phyloP scores from a whole-genome alignment of 2,797 vertebrate genomes.

The Premnoplex brunnescens region DNA sequence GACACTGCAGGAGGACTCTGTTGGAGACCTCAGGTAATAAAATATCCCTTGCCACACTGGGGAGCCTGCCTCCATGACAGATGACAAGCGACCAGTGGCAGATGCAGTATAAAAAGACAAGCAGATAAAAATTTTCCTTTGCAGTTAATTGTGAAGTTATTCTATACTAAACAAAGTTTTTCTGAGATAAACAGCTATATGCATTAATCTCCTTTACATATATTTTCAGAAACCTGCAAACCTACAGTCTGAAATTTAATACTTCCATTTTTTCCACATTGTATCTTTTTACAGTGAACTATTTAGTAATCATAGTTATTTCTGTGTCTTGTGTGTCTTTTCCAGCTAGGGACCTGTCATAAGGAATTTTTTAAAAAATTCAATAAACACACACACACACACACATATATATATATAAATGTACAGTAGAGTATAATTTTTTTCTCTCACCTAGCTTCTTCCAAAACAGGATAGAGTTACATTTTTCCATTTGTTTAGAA shows the following conservation, averaged over 20 bases:
- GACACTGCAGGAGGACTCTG: neutral
- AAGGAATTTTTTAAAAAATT: neutral
- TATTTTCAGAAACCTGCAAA: neutral
- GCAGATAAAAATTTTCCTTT: neutral
- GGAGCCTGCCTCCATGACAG: neutral
- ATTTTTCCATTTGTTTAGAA: neutral
- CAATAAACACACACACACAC: accelerated
- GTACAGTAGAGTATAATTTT: neutral
- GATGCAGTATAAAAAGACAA: neutral
- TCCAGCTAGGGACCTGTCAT: neutral
- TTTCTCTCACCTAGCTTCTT: neutral
- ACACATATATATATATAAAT: neutral
- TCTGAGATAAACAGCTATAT: neutral
- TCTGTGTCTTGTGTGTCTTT: neutral
- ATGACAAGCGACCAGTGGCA: neutral
- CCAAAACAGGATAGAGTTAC: neutral
- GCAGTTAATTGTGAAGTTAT: neutral
- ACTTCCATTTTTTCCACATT: neutral
- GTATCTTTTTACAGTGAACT: neutral
- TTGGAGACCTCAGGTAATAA: neutral
- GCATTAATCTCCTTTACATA: neutral
- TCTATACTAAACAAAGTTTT: neutral
- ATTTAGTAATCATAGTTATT: neutral
- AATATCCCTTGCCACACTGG: neutral
- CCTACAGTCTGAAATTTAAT: neutral